Evolutionary conservation across 2,888 invertebrate genomes (phyloP).

Genomic region (Tuberolachnus salignus): DNA sequence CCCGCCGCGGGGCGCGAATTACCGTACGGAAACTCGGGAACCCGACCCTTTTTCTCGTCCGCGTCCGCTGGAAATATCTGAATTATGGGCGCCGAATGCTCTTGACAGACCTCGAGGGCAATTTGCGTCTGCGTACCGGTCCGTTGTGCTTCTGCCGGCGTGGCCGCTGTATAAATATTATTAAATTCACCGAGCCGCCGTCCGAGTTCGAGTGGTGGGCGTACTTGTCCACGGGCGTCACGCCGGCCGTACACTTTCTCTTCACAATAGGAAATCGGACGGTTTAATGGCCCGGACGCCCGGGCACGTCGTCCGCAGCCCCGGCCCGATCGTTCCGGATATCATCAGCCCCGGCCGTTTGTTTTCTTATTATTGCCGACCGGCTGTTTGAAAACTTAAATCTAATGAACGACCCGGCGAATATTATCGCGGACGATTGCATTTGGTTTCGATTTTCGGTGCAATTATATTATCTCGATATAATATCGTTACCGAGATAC

Average conservation of each 20-base stretch:
- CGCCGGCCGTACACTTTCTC: background rate
- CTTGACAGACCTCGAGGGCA: conserved; percentile 42
- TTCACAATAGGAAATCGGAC: background rate
- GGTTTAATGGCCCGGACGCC: conserved; percentile 29
- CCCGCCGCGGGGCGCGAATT: too few species aligned
- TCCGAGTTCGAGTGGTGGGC: conserved; percentile 42
- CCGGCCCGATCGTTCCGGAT: too few species aligned
- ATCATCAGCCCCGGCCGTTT: too few species aligned
- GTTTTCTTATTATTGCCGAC: background rate
- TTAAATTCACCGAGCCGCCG: background rate
- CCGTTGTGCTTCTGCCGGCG: conserved; percentile 12
- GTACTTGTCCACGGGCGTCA: background rate
- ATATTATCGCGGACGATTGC: too few species aligned
- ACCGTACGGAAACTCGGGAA: background rate
- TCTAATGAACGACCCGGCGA: too few species aligned
- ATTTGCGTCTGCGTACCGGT: conserved; percentile 27
- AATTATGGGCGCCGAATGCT: conserved; percentile 49
- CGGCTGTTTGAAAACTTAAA: too few species aligned
- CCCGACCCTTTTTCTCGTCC: conserved; percentile 19
- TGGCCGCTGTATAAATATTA: too few species aligned
- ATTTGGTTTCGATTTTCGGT: too few species aligned
- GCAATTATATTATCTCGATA: too few species aligned
- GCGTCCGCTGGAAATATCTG: conserved; percentile 37
- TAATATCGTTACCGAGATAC: too few species aligned
- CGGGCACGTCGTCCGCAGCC: conserved; percentile 4